A percentile compares a stretch with the other conserved stretches of the same genome.
Evolutionary conservation across 2,113 vertebrate genomes (phyloP).

Genomic region (Podarcis cretensis): DNA sequence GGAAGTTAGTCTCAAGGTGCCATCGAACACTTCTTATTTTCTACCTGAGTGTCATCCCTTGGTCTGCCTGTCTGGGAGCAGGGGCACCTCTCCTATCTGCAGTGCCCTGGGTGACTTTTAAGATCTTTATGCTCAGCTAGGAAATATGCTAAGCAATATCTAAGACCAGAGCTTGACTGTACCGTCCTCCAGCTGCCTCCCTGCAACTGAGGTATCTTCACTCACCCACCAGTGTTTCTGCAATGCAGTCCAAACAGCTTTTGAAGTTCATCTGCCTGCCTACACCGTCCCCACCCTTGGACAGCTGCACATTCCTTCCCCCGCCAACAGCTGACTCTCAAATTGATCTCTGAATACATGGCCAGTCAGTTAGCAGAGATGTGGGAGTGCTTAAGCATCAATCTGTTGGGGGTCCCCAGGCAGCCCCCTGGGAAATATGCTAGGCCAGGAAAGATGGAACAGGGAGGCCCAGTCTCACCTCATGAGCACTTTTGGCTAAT

Average conservation of each 20-base stretch:
- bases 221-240: not conserved
- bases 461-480: not conserved
- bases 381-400: not conserved
- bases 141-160: not conserved
- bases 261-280: slow-evolving; percentile 5
- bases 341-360: not conserved
- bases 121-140: not conserved
- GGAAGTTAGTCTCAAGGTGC: not conserved
- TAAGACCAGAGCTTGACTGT: not conserved
- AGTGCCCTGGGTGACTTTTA: too few relatives aligned
- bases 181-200: not conserved
- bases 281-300: slow-evolving; percentile 9
- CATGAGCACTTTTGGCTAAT: not conserved
- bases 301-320: slow-evolving; percentile 27
- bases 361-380: not conserved
- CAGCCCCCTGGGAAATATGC: not conserved
- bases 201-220: not conserved
- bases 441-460: not conserved
- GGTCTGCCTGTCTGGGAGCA: not conserved
- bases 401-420: not conserved
- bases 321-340: not conserved
- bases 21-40: not conserved
- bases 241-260: not conserved
- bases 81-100: not conserved
- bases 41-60: not conserved